Evolutionary conservation across 2,113 vertebrate genomes (phyloP).

Genomic region (Dermatemys mawii): DNA sequence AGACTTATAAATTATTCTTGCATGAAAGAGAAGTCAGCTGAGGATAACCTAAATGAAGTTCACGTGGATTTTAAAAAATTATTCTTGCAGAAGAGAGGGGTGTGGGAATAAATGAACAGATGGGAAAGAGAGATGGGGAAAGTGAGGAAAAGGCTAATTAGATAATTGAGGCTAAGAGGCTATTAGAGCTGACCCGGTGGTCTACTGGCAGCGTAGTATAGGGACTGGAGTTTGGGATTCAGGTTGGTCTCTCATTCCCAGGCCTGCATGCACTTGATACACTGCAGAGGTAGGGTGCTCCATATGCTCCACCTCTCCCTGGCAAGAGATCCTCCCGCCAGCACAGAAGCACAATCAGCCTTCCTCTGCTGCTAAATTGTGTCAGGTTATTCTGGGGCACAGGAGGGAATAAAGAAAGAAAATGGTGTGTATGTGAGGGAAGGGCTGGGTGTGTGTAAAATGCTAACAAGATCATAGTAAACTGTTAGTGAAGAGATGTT

Average conservation of each 20-base stretch:
- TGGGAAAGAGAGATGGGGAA: slow-evolving; percentile 66
- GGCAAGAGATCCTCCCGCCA: background rate
- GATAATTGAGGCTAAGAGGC: slow-evolving; percentile 74
- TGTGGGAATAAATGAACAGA: slow-evolving; percentile 76
- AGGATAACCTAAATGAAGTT: slow-evolving; percentile 76
- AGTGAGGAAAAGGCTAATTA: slow-evolving; percentile 70
- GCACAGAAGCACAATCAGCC: background rate
- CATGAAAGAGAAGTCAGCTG: slow-evolving; percentile 58
- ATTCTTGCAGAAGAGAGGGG: slow-evolving; percentile 70
- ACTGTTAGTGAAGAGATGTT: background rate
- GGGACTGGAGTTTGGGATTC: slow-evolving; percentile 54
- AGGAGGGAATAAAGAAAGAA: background rate
- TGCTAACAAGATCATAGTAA: background rate
- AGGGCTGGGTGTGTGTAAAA: background rate
- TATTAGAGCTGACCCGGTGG: slow-evolving; percentile 69
- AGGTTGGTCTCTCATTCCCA: slow-evolving; percentile 43
- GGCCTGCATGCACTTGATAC: background rate
- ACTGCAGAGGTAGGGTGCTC: background rate
- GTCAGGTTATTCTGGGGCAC: background rate
- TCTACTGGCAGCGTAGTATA: slow-evolving; percentile 47
- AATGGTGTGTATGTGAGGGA: background rate
- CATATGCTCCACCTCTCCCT: background rate
- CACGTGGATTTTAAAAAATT: slow-evolving; percentile 72
- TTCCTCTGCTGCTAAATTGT: background rate
- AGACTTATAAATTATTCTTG: slow-evolving; percentile 72